Base-by-base conservation (phyloP, 2,888 invertebrate genomes). In the Zelleria hepariella region DNA sequence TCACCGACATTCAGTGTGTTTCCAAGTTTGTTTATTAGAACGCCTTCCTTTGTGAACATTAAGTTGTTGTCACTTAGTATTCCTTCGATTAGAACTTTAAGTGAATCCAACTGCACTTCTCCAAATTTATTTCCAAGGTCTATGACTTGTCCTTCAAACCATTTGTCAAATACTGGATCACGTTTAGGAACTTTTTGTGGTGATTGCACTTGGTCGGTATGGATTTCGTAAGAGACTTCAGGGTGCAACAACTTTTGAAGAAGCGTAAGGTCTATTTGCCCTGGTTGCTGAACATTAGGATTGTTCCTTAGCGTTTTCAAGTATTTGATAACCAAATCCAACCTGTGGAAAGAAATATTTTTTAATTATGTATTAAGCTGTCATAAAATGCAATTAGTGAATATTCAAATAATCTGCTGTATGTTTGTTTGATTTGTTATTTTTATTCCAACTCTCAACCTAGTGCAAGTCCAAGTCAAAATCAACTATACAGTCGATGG, bases 61-160 rank as follows among this genome's bases (percentile, higher is more conserved):
- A 81, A 72, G 15, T 69, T 67, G 26, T 77, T 77, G 24, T 77
- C 62, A 5, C 61, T 20, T 1, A 84, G 67, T 2, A 71, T 69
- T 59, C 78, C 67, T 42, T 68, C 61, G 26, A 83, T 64, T 2
- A 67, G 62, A 18, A 61, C 2, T 66, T 68, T 75, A 0, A 83
- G 63, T 0, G 59, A 27, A 7, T 60, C n/a, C 7, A 67, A 58
- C 23, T 77, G 65, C 1, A 70, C 61, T 58, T 6, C 63, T 63
- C 27, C 63, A 58, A 23, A 66, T 52, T 27, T 59, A 15, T 66
- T 60, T 2, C 68, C 62, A 7, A 76, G 65, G 48, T 60, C 60
- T 55, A 67, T 60, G 54, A 78, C 67, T 68, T 78, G 73, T 4
- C 70, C 51, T 7, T 65, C 63, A 42, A 80, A 71, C 75, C 80